Evolutionary conservation across 1,140 invertebrate genomes (phyloP), one percentile per base, ranked within the genome.

Genomic region (Bombus confusus): DNA sequence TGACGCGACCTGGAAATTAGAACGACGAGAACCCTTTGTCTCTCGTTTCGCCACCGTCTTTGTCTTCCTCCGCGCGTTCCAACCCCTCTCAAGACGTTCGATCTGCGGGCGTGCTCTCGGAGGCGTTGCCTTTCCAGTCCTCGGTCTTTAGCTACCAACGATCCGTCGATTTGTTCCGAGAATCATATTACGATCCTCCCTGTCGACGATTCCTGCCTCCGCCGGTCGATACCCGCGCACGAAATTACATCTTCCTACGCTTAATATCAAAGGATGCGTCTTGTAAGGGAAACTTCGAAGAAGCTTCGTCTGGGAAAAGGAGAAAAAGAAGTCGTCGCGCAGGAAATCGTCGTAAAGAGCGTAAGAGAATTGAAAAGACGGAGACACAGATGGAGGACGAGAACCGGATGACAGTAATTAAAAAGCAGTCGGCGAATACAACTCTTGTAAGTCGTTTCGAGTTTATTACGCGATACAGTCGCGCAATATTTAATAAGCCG

Each of bases 381-480:
- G 18, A 22, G 47, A 22, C 22, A 22, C 18, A 52, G 18, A 2
- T 5, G 47, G 0, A 52, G 6, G 6, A 52, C 47, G 71, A 82
- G 74, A 78, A 43, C 22, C 28, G 78, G 86, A 89, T 86, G 82
- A 72, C 64, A 80, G 84, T 88, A 88, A 89, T 89, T 89, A 89
- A 88, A 89, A 88, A 84, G 84, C 86, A 80, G 47, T 52, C 5
- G 47, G 68, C 66, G 85, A 77, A 80, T 80, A 81, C 66, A 39
- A 75, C 79, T 57, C 34, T 34, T 69, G 68, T 83, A 83, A 83
- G 64, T 86, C 69, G 86, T 80, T 77, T 80, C 74, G 80, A 88
- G 77, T 89, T 86, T 89, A 52, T 52, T 52, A 22, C 47, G 18
- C 47, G 47, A 52, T 52, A 37, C 37, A 37, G 37, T 37, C 37